Conservation (phyloP, 2,113 vertebrate genomes). For the Dasyprocta punctata region DNA sequence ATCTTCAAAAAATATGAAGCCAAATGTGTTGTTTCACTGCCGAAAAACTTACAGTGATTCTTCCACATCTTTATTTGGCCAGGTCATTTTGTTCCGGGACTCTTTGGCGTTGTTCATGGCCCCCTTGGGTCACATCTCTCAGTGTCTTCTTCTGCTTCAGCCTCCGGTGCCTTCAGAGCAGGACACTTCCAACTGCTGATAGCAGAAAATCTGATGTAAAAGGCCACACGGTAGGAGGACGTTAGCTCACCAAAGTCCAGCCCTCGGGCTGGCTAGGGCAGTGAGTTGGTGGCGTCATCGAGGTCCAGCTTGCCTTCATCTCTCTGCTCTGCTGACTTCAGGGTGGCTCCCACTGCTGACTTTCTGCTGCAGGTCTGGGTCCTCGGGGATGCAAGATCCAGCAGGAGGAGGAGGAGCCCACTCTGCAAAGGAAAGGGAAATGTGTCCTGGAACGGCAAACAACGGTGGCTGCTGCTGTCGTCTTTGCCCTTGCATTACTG, state of each 20-base stretch:
- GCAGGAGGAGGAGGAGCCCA: background rate
- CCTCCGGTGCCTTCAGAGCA: background rate
- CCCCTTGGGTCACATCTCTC: background rate
- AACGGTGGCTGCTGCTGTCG: background rate
- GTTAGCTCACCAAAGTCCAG: background rate
- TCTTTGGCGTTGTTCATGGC: background rate
- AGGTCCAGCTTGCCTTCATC: background rate
- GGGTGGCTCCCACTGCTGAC: background rate
- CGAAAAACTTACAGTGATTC: background rate
- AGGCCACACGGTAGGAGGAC: background rate
- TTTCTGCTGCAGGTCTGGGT: background rate
- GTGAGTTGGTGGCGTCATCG: rapidly evolving
- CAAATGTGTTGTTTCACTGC: background rate
- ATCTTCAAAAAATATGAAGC: background rate
- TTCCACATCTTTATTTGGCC: rapidly evolving
- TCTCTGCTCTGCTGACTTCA: background rate
- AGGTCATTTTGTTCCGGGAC: rapidly evolving
- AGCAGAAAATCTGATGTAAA: background rate
- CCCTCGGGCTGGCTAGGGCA: background rate
- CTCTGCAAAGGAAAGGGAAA: too few relatives aligned
- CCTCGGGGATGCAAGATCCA: rapidly evolving
- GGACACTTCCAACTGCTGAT: background rate
- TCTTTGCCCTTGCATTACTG: background rate
- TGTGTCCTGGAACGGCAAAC: background rate
- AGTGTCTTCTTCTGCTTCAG: background rate